Conservation (phyloP, 2,113 vertebrate genomes). For the Corydoras maculifer region DNA sequence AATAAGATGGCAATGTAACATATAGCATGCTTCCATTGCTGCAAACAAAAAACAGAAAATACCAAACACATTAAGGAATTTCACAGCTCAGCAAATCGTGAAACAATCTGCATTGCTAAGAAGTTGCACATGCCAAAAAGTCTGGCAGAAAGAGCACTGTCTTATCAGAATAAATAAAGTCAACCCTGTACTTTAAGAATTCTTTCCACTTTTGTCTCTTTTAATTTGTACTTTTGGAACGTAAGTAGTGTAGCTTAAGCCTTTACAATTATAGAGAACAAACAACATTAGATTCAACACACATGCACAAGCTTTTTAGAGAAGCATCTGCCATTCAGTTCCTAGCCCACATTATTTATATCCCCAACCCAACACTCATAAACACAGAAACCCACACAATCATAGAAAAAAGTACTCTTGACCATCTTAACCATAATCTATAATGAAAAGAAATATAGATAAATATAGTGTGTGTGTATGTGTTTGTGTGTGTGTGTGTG, state of each 20-base stretch:
- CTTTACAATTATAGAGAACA: constrained; percentile 46
- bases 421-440: background rate
- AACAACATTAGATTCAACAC: constrained; percentile 44
- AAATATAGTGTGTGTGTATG: too few species aligned
- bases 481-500: too few species aligned
- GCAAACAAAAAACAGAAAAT: constrained; percentile 8
- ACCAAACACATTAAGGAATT: constrained; percentile 20
- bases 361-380: background rate
- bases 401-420: background rate
- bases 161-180: constrained; percentile 54
- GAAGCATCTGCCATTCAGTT: constrained; percentile 8
- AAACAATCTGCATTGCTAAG: constrained; percentile 48
- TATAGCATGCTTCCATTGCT: constrained; percentile 2
- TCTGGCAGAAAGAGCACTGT: constrained; percentile 51
- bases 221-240: constrained; percentile 55
- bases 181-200: constrained; percentile 55
- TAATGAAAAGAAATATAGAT: too few species aligned
- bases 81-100: constrained; percentile 38
- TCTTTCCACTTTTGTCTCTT: constrained; percentile 53
- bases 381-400: background rate
- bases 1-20: background rate
- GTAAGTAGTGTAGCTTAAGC: constrained; percentile 46
- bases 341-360: constrained; percentile 17
- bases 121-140: constrained; percentile 41
- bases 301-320: constrained; percentile 21